phyloP scores from a whole-genome alignment of 2,797 vertebrate species.

The Mallotus villosus region DNA sequence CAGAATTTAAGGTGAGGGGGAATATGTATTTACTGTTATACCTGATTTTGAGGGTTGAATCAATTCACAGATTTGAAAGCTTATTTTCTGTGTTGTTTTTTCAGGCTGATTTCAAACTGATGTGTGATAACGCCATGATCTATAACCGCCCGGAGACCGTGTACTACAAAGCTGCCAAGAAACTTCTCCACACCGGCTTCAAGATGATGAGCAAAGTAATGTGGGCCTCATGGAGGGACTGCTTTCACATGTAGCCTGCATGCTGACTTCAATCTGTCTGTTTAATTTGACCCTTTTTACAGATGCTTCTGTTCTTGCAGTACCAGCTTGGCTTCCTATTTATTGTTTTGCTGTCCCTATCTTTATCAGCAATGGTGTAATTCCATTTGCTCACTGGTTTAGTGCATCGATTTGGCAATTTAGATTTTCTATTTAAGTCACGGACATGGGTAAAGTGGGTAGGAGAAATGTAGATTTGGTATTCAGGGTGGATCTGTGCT shows the following conservation, averaged over 20 bases:
- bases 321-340: not conserved
- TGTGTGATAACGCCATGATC: slow-evolving; percentile 99
- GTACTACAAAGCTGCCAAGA: slow-evolving; percentile 98
- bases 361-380: not conserved
- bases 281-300: slow-evolving; percentile 1
- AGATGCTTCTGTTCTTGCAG: not conserved
- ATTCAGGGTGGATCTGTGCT: not conserved
- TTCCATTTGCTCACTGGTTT: not conserved
- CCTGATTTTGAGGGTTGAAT: slow-evolving; percentile 4
- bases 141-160: slow-evolving; percentile 98
- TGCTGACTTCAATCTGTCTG: not conserved
- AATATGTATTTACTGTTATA: not conserved
- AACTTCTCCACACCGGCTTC: slow-evolving; percentile 96
- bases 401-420: not conserved
- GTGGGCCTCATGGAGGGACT: not conserved
- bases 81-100: not conserved
- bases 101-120: slow-evolving; percentile 97
- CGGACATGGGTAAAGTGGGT: not conserved
- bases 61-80: not conserved
- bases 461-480: not conserved
- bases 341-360: not conserved
- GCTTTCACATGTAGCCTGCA: not conserved
- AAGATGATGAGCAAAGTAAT: slow-evolving; percentile 99
- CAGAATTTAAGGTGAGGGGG: slow-evolving; percentile 92
- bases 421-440: not conserved